Evolutionary conservation across 2,113 vertebrate species (phyloP), one percentile per base, ranked within the genome.

Genomic region (Hoplias malabaricus): DNA sequence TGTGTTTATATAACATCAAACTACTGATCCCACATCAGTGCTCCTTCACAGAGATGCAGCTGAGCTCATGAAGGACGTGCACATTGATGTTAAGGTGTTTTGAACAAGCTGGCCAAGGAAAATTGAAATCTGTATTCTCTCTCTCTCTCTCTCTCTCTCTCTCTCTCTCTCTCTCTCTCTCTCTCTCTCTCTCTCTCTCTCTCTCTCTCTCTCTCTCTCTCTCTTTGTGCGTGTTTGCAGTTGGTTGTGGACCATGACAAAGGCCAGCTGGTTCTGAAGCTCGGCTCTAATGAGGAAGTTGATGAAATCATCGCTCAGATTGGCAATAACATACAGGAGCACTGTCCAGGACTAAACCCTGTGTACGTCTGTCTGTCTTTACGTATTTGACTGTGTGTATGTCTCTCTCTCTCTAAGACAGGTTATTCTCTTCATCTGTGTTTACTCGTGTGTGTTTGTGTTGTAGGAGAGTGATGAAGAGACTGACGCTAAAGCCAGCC

Each of bases 381-480:
- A 50, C n/a, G 48, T 40, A 2, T 42, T 11, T 36, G 34, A 62
- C 23, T 74, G 42, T 34, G 25, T 75, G 23, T 54, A 12, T 63
- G 13, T 46, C 0, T 88, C 10, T 36, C 1, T 21, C 16, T 48
- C 3, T 36, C 1, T 31, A 0, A 42, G 4, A 40, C 9, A 13
- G 31, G 14, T 54, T 14, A 36, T 34, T 77, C 11, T 13, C 5
- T 7, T 23, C 36, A 13, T 50, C n/a, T 54, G 34, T 62, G 29
- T 59, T 40, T 42, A 29, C 50, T 10, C 62, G 21, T 48, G 56
- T 46, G 38, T 43, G 40, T n/a, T 14, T 59, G 0, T 89, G 80
- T 87, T 40, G 71, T 86, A 98, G 97, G 86, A 94, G 92, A 89
- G 91, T 94, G 89, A 92, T 98, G 93, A 98, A 90, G 90, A 98